phyloP scores from a whole-genome alignment of 2,888 invertebrate species.

The Rhorus exstirpatorius region DNA sequence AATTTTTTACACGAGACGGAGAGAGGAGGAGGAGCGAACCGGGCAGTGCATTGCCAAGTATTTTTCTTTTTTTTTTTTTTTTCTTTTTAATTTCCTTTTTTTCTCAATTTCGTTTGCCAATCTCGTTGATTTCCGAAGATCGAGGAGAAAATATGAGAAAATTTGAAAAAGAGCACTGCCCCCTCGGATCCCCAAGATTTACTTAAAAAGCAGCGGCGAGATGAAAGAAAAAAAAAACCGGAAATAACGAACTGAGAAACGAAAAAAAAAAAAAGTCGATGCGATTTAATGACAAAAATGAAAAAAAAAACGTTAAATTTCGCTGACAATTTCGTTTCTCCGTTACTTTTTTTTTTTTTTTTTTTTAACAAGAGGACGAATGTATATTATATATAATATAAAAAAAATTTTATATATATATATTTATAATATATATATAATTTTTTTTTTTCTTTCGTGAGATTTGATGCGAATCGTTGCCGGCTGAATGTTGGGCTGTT shows the following conservation, averaged over 20 bases:
- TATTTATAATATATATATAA: slow-evolving; percentile 13
- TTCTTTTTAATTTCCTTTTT: no score
- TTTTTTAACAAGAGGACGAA: slow-evolving; percentile 65
- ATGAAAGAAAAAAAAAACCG: background rate
- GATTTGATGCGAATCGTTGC: slow-evolving; percentile 66
- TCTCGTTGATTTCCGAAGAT: slow-evolving; percentile 26
- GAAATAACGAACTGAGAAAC: slow-evolving; percentile 1
- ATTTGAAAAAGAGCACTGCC: slow-evolving; percentile 33
- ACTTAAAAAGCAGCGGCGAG: slow-evolving; percentile 56
- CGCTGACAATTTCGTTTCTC: slow-evolving; percentile 43
- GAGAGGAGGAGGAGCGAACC: slow-evolving; percentile 30
- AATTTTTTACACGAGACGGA: slow-evolving; percentile 68
- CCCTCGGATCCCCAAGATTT: slow-evolving; percentile 63
- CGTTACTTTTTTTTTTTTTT: slow-evolving; percentile 27
- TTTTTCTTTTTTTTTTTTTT: slow-evolving; percentile 33
- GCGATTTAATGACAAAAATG: slow-evolving; percentile 40
- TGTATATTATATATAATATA: slow-evolving; percentile 51
- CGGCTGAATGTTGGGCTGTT: slow-evolving; percentile 71
- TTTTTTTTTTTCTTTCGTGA: slow-evolving; percentile 59
- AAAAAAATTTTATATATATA: no score
- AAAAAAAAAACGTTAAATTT: slow-evolving; percentile 40
- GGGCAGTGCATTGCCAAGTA: slow-evolving; percentile 39
- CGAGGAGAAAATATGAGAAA: slow-evolving; percentile 4
- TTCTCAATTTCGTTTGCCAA: no score
- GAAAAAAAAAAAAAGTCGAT: slow-evolving; percentile 2